Percentiles rank a stretch among this genome's conserved stretches.
These are phyloP conservation scores for Enteromius viviparus DNA, from an alignment of 2,797 vertebrate species.

Conservation along the genomic window DNA sequence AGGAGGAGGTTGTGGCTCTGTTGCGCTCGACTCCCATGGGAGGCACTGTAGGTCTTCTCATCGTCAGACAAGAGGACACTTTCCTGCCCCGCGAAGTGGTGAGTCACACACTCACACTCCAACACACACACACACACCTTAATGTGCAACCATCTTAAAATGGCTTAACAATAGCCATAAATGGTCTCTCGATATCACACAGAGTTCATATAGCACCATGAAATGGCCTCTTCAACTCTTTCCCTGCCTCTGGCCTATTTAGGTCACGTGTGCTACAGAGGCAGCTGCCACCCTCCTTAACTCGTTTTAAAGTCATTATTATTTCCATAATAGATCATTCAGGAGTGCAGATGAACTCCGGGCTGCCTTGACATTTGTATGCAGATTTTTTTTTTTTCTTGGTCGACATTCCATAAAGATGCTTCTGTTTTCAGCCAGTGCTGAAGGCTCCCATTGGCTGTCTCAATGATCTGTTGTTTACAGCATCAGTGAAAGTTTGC, in stretches of 20 bases:
- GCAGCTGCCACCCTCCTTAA: conserved; percentile 13
- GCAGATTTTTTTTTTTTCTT: background rate
- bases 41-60: conserved; percentile 85
- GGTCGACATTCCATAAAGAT: background rate
- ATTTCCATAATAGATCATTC: conserved; percentile 31
- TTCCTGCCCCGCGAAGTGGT: conserved; percentile 93
- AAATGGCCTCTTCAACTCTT: conserved; percentile 33
- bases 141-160: conserved; percentile 16
- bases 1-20: conserved; percentile 95
- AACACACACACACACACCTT: conserved; percentile 33
- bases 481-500: background rate
- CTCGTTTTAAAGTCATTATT: conserved; percentile 29
- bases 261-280: conserved; percentile 28
- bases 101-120: conserved; percentile 48
- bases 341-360: conserved; percentile 2
- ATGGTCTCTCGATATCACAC: conserved; percentile 35
- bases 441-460: background rate
- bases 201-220: conserved; percentile 37
- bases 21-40: conserved; percentile 93
- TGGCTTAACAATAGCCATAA: conserved; percentile 28
- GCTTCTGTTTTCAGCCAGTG: background rate
- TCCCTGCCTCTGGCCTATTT: conserved; percentile 17
- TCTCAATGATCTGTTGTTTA: background rate
- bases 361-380: conserved; percentile 13
- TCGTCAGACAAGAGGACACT: conserved; percentile 88